Conservation (phyloP, 2,113 vertebrate species). For the Upupa epops region DNA sequence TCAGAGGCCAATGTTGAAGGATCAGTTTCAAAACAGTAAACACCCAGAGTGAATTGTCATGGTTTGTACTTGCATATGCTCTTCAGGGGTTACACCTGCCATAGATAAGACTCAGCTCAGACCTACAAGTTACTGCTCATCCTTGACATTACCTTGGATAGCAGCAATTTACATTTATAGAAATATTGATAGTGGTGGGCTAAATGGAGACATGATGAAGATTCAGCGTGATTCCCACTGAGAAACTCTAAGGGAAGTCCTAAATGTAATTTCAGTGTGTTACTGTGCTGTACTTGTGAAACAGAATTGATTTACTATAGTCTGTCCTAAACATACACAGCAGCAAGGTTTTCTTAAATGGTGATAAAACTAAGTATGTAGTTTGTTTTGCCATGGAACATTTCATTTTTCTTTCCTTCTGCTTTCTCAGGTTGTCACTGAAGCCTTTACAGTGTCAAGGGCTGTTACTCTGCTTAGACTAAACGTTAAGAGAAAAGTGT, state of each 20-base stretch:
- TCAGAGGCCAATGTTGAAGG: neutral
- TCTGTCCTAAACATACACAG: neutral
- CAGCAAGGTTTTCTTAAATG: neutral
- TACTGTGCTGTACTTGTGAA: neutral
- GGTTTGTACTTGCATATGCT: neutral
- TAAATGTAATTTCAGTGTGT: neutral
- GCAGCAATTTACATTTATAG: neutral
- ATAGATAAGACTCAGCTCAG: neutral
- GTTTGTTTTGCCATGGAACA: neutral
- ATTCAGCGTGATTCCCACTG: neutral
- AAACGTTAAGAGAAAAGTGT: neutral
- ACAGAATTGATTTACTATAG: neutral
- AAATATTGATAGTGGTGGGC: neutral
- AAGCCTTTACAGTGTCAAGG: neutral
- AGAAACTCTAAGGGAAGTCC: neutral
- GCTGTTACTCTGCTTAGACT: conserved; percentile 11
- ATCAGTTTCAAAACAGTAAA: neutral
- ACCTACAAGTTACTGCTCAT: neutral
- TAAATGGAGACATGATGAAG: neutral
- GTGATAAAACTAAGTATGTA: neutral
- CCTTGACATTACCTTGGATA: neutral
- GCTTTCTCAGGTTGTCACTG: conserved; percentile 2
- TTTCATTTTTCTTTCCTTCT: conserved; percentile 30
- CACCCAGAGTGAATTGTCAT: neutral
- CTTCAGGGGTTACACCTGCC: neutral